Evolutionary conservation across 1,140 invertebrate species (phyloP), one percentile per base, ranked within the genome.

Genomic region (Drosophila bocqueti): DNA sequence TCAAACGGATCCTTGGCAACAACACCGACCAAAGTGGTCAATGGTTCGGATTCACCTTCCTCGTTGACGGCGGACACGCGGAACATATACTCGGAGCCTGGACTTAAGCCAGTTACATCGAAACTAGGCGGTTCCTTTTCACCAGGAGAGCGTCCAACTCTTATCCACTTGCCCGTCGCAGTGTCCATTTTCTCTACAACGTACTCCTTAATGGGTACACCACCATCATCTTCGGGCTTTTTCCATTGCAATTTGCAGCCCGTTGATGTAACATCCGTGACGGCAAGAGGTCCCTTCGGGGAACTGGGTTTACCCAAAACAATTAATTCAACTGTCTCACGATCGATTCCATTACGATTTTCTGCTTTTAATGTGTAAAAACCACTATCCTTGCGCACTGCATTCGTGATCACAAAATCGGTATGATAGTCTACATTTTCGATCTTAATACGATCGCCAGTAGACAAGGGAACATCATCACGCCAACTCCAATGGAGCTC

Each of bases 1-100:
- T 98, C 98, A 93, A 96, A 99, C 52, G 99, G 98, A 96, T 99
- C 99, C 94, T 99, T 99, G 62, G 99, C 99, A 18, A 98, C 94
- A 40, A 97, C 96, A 26, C 96, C 95, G 31, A 95, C 95, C 34
- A 97, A 96, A 38, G 98, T 97, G 47, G 96, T 96, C 31, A 99
- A 93, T 8, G 98, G 98, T 78, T 99, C 98, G 8, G 98, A 99
- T 83, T 98, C 97, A 38, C 99, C 99, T 94, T 99, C 98, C 76
- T 97, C 97, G 92, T 99, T 99, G 59, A 98, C 96, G 52, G 99
- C 99, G 0, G 96, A 97, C 1, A 99, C 98, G 45, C 98, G 94
- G 95, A 99, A 99, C 94, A 98, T 97, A 93, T 99, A 99, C 92
- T 98, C 97, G 71, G 97, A 96, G 10, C 97, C 97, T 21, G 98